Base-by-base conservation (phyloP, 2,888 invertebrate species). In the Aporophyla lueneburgensis region DNA sequence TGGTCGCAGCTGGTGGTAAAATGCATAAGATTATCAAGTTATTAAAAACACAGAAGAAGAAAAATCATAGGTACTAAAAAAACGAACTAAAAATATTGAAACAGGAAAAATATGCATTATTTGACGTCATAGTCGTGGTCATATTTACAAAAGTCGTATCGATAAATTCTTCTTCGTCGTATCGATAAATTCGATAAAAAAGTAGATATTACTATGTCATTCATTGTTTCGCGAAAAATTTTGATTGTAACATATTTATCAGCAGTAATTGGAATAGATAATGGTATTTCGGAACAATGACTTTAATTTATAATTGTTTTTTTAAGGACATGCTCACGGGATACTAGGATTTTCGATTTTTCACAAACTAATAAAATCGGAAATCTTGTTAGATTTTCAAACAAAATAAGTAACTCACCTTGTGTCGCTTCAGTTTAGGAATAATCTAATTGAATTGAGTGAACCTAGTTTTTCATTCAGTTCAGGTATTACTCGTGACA, bases 261-360 rank as follows among this genome's bases (percentile, higher is more conserved):
- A 49, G 19, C 24, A 12, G 65, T 49, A 46, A 63, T 63, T 19
- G 12, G 65, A 65, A 65, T 49, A 49, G 24, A 49, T 65, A 61
- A 65, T 19, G 19, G 2, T 19, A 19, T 5, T 24, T 46, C 24
- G 19, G 24, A 24, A 24, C 19, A 65, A 19, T 65, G 24, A 12
- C 19, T 24, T 65, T 3, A 12, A 9, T 9, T 43, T 46, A 4
- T 19, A 46, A 46, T 24, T 12, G 24, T 19, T 6, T 46, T 24
- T 19, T 24, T 19, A 46, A 24, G 24, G 24, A 19, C n/a, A 46
- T 24, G 12, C 24, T 6, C 19, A 24, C 3, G 12, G 12, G 4
- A 24, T 46, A 3, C 19, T 24, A 12, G 3, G 1, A 24, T 46
- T 46, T n/a, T n/a, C n/a, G n/a, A n/a, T n/a, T n/a, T n/a, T n/a